Evolutionary conservation across 2,113 vertebrate species (phyloP).

Genomic region (Triplophysa rosa): DNA sequence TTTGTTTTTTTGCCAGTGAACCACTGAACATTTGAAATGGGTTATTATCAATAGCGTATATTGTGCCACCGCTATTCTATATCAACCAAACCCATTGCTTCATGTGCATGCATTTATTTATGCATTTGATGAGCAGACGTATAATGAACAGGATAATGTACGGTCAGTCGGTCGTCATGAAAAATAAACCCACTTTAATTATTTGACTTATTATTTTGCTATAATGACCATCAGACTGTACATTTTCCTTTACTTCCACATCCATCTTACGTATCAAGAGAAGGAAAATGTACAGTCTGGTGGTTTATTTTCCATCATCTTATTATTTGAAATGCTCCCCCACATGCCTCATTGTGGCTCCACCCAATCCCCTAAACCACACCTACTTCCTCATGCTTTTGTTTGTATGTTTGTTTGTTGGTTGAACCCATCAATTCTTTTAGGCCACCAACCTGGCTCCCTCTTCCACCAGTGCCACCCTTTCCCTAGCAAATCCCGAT

Average conservation of each 20-base stretch:
- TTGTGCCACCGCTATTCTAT: too few relatives aligned
- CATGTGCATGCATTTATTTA: too few relatives aligned
- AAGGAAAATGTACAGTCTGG: background rate
- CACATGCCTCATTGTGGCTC: constrained; percentile 60
- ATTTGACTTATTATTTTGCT: too few relatives aligned
- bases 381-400: constrained; percentile 64
- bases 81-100: too few relatives aligned
- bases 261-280: background rate
- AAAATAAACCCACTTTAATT: too few relatives aligned
- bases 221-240: too few relatives aligned
- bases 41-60: too few relatives aligned
- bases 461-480: constrained; percentile 95
- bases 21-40: too few relatives aligned
- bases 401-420: constrained; percentile 54
- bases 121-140: too few relatives aligned
- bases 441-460: constrained; percentile 92
- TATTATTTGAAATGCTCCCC: constrained; percentile 24
- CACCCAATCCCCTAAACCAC: constrained; percentile 62
- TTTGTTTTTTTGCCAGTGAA: too few relatives aligned
- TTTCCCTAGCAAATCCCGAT: constrained; percentile 94
- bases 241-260: background rate
- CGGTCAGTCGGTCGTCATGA: too few relatives aligned
- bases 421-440: constrained; percentile 83
- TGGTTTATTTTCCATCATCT: constrained; percentile 10
- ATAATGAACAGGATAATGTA: too few relatives aligned